Percentiles rank a stretch among this genome's conserved stretches.
Evolutionary conservation across 1,140 invertebrate species (phyloP).

Genomic region (Polypedilum vanderplanki): DNA sequence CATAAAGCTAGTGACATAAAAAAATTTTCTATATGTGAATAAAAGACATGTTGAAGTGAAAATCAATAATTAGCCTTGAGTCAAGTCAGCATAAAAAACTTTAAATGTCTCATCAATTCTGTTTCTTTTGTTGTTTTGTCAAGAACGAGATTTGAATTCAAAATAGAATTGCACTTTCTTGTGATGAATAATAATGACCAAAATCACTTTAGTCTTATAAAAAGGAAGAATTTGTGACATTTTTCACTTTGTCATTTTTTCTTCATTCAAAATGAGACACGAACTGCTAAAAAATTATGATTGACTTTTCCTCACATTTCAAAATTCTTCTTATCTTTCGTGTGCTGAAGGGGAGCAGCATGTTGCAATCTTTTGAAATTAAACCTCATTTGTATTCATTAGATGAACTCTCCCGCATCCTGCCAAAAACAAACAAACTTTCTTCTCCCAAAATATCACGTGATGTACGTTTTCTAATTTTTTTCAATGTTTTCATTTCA

Average conservation of each 20-base stretch:
- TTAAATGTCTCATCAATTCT: background rate
- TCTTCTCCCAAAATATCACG: background rate
- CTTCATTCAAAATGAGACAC: background rate
- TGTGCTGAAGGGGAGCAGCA: background rate
- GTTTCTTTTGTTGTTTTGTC: background rate
- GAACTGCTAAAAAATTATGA: conserved; percentile 11
- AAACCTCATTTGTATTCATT: conserved; percentile 22
- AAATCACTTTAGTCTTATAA: background rate
- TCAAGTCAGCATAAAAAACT: background rate
- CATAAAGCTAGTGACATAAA: background rate
- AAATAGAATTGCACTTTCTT: background rate
- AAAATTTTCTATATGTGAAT: background rate
- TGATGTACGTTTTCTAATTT: background rate
- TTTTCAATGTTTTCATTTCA: background rate
- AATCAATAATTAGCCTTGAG: conserved; percentile 13
- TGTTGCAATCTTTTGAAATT: background rate
- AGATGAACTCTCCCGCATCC: background rate
- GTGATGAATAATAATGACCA: conserved; percentile 13
- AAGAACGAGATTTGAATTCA: background rate
- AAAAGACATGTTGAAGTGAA: background rate
- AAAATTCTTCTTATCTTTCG: background rate
- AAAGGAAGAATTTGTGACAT: background rate
- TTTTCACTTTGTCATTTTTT: background rate
- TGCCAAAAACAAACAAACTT: background rate
- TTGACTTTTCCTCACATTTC: background rate